phyloP scores from a whole-genome alignment of 2,797 vertebrate genomes.

The Phrynocephalus forsythii region DNA sequence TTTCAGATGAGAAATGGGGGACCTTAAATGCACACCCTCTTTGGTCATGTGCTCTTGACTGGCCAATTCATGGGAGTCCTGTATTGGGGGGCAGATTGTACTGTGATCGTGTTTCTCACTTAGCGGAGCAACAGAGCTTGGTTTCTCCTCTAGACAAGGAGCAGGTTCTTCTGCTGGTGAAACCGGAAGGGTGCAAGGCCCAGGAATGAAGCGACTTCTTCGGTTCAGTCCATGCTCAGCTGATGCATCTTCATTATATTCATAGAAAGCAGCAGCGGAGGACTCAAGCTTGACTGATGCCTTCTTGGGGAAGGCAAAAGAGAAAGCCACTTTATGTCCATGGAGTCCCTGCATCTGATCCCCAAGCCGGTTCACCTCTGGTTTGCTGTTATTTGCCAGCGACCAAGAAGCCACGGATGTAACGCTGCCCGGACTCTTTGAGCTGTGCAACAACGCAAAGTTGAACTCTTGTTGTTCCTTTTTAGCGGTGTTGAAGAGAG shows the following conservation, averaged over 20 bases:
- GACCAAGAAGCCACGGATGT: conserved; percentile 51
- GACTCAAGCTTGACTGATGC: conserved; percentile 85
- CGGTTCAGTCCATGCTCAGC: conserved; percentile 72
- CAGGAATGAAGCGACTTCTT: conserved; percentile 79
- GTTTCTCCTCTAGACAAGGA: conserved; percentile 70
- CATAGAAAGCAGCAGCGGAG: conserved; percentile 88
- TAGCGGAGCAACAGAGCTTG: conserved; percentile 41
- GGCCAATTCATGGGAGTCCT: conserved; percentile 62
- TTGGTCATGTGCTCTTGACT: conserved; percentile 56
- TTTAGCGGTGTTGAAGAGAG: conserved; percentile 53
- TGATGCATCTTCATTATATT: conserved; percentile 81
- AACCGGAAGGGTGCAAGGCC: conserved; percentile 69
- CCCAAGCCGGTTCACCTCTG: conserved; percentile 66
- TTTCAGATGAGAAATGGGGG: conserved; percentile 66
- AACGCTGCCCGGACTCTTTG: conserved; percentile 56
- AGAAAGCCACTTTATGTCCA: conserved; percentile 84
- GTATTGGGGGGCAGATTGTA: conserved; percentile 57
- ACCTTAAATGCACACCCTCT: conserved; percentile 36
- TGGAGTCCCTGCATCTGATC: conserved; percentile 76
- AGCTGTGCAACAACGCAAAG: conserved; percentile 18
- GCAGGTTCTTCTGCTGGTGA: conserved; percentile 68
- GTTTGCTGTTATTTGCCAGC: conserved; percentile 57
- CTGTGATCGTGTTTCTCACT: conserved; percentile 58
- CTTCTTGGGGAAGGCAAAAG: conserved; percentile 90
- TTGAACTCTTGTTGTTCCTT: conserved; percentile 65